These are phyloP conservation scores for Ephestia elutella DNA, from an alignment of 1,140 invertebrate genomes.

Conservation along the genomic window DNA sequence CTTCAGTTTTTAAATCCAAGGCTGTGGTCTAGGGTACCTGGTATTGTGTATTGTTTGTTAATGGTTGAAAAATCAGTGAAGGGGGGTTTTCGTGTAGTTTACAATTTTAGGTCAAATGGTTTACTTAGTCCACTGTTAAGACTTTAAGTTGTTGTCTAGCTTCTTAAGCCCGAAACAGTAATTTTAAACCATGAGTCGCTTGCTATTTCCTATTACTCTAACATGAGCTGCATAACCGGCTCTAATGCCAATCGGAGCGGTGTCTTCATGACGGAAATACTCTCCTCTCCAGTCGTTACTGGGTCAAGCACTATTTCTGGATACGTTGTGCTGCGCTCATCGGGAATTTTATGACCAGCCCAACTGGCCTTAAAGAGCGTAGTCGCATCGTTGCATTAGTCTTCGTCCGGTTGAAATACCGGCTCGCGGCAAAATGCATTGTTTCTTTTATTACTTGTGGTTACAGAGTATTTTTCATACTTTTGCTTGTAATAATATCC, in stretches of 20 bases:
- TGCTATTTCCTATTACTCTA: constrained; percentile 9
- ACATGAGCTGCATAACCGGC: constrained; percentile 32
- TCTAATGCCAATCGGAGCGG: constrained; percentile 32
- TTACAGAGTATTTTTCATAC: too few species aligned
- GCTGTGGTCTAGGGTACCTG: too few species aligned
- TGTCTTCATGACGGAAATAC: constrained; percentile 67
- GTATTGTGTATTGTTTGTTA: too few species aligned
- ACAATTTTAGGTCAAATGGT: too few species aligned
- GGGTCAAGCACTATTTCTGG: constrained; percentile 69
- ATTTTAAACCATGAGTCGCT: background rate
- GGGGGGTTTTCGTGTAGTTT: too few species aligned
- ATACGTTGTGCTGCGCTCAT: constrained; percentile 56
- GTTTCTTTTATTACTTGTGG: too few species aligned
- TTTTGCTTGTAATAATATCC: too few species aligned
- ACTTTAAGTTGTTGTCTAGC: too few species aligned
- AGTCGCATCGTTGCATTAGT: background rate
- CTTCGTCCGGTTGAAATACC: constrained; percentile 11
- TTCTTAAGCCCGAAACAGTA: background rate
- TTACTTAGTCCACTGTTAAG: too few species aligned
- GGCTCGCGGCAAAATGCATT: too few species aligned
- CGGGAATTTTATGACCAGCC: constrained; percentile 46
- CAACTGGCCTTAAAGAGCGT: constrained; percentile 26
- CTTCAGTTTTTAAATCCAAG: too few species aligned
- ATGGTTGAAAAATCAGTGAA: too few species aligned
- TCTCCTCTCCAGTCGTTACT: constrained; percentile 67